Evolutionary conservation across 2,797 vertebrate species (phyloP), one percentile per base, ranked within the genome.

Genomic region (Oryzias dopingdopingensis): DNA sequence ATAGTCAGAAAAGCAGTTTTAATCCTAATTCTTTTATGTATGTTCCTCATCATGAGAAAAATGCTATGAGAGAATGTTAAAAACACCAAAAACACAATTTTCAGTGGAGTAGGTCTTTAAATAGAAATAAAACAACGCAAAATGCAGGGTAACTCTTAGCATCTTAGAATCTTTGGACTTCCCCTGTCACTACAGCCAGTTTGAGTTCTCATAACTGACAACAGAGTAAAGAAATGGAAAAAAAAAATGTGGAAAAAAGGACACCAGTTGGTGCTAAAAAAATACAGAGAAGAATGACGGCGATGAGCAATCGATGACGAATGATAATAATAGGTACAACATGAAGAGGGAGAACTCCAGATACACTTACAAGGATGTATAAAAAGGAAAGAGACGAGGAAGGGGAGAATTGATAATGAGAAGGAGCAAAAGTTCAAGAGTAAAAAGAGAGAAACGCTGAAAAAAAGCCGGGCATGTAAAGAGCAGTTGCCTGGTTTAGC

Each of bases 401-500:
- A 17, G 44, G 15, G 52, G 32, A 26, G 32, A 49, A 61, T 59
- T 56, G 74, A 83, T 56, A 67, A 78, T 54, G 49, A 54, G 41
- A 70, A 44, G 76, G 43, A 65, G 58, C 51, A 51, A 55, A 65
- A 72, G 65, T 79, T 68, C 50, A 71, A 71, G 64, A 50, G 60
- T 61, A 52, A 69, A 42, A 65, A 50, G 49, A 66, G 56, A 55
- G 40, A 67, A 61, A 48, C 62, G 67, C 40, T 46, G 29, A 66
- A 61, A 72, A 52, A 72, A 77, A 70, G 67, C 76, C 70, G 78
- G 44, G 48, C 64, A 59, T 56, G 40, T 65, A 65, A 73, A 77
- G 79, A 56, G 53, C 62, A 56, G 49, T 37, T 0, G 43, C 17
- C 89, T 90, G 90, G 63, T 81, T 83, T 86, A 90, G 78, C 67